Percentiles rank a stretch among this genome's conserved stretches.
Conservation (phyloP, 2,113 vertebrate species). For the Alexandromys fortis region DNA sequence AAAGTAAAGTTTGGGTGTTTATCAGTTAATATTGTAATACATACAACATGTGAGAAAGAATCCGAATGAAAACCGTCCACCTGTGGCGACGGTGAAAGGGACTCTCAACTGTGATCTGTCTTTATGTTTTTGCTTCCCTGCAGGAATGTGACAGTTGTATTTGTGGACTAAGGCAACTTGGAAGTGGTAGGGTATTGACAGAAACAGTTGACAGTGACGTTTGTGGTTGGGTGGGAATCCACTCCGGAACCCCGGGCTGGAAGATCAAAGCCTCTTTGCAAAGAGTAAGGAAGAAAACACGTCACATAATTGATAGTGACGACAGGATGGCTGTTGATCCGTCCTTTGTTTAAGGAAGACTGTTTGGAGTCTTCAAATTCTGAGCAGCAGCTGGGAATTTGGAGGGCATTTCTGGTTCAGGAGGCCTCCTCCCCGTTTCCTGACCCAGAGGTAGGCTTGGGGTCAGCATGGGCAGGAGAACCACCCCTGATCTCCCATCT, state of each 20-base stretch:
- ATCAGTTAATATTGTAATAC: neutral
- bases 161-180: neutral
- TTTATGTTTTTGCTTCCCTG: slow-evolving; percentile 16
- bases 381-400: neutral
- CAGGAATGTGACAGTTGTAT: neutral
- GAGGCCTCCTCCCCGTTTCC: neutral
- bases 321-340: neutral
- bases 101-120: neutral
- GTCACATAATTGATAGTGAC: neutral
- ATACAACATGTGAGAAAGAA: neutral
- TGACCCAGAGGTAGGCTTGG: neutral
- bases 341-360: neutral
- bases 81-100: neutral
- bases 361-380: slow-evolving; percentile 21
- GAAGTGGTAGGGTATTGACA: neutral
- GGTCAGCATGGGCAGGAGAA: neutral
- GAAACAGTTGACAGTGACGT: neutral
- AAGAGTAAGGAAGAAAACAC: neutral
- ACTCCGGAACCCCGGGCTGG: neutral
- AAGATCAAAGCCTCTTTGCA: neutral
- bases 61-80: neutral
- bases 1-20: neutral
- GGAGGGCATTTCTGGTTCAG: neutral
- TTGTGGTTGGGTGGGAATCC: neutral
- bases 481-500: too few species aligned